Base-by-base conservation (phyloP, 2,113 vertebrate genomes). In the Neopipo cinnamomea region DNA sequence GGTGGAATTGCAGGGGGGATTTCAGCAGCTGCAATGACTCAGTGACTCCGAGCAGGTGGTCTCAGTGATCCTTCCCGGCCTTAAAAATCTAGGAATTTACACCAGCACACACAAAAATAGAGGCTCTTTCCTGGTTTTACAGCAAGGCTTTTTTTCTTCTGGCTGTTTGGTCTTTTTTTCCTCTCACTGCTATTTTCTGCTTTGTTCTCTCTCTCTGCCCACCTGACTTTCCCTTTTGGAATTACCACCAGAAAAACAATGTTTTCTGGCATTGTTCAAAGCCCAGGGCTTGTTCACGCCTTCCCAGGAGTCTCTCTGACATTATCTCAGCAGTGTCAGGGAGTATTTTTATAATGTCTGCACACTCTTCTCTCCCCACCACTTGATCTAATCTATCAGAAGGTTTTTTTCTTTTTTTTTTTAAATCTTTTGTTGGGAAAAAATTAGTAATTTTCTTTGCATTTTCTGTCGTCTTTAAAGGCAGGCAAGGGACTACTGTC, bases 401-500 rank as follows among this genome's bases (percentile, higher is more conserved):
- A 61, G 25, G 11, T 4, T 27, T 14, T 50, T 5, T 27, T 15
- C 6, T 15, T 37, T 39, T 14, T 15, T 37, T 39, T 74, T 73
- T 12, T 14, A 35, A 24, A 56, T 61, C 84, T 89, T 95, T 89
- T 91, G 55, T 91, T 91, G 52, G 37, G 12, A 25, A 46, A 88
- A 78, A 70, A 76, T 4, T 16, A 8, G 6, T 65, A 39, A 83
- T 95, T 94, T 85, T 75, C 52, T 66, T 33, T 76, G 35, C 35
- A 3, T 84, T 93, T 88, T 75, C 30, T 81, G 35, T 50, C 44
- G 1, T 67, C 71, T 89, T 77, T 47, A 81, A 87, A 89, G 20
- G 67, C 21, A 68, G 55, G 72, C 70, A 53, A 12, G 1, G 23
- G n/a, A 25, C n/a, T 59, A 2, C 76, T 80, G 42, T 47, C 72